phyloP scores from a whole-genome alignment of 2,113 vertebrate genomes.

The Erythrocebus patas region DNA sequence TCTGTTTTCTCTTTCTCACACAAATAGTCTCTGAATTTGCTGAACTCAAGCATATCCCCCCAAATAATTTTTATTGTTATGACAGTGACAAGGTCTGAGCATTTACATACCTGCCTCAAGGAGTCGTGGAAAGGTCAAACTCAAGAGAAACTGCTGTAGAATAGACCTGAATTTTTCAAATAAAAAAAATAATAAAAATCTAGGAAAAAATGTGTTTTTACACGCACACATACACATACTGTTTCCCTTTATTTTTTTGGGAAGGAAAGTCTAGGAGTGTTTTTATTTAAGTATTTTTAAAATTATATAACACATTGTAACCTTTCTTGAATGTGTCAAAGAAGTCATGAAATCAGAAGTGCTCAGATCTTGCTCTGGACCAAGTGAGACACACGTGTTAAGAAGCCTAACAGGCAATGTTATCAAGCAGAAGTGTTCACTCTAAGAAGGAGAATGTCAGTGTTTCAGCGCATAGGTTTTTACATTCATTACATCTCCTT shows the following conservation, averaged over 20 bases:
- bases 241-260: background rate
- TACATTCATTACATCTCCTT: background rate
- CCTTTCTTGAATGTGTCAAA: background rate
- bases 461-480: background rate
- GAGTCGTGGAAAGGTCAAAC: slow-evolving; percentile 91
- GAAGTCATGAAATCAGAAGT: background rate
- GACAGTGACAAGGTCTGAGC: background rate
- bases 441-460: background rate
- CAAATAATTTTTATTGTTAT: background rate
- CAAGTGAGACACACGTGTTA: background rate
- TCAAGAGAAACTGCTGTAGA: slow-evolving; percentile 93
- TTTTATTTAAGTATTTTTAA: background rate
- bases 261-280: background rate
- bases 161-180: slow-evolving; percentile 89
- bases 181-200: background rate
- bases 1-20: too few relatives aligned
- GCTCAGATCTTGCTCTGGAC: background rate
- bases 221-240: background rate
- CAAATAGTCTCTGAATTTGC: background rate
- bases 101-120: slow-evolving; percentile 91
- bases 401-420: background rate
- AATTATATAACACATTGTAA: background rate
- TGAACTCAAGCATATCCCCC: background rate
- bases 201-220: background rate
- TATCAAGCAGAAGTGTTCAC: background rate